Evolutionary conservation across 2,888 invertebrate genomes (phyloP).

Genomic region (Tetragonula carbonaria): DNA sequence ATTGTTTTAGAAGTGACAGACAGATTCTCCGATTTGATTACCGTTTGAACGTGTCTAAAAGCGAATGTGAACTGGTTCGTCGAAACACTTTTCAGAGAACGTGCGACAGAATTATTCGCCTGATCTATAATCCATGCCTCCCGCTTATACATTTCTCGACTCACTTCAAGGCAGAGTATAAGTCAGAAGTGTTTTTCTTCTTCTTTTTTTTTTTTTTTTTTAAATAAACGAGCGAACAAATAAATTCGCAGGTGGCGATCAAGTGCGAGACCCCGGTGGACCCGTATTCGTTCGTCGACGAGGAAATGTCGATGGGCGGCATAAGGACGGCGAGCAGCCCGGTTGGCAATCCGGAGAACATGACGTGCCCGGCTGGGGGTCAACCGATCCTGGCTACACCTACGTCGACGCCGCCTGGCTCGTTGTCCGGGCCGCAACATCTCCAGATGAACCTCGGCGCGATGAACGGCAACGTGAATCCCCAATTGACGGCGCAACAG

Average conservation of each 20-base stretch:
- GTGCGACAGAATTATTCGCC: no score
- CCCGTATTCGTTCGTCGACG: conserved; percentile 94
- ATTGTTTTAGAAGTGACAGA: no score
- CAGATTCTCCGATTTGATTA: no score
- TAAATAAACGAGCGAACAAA: not conserved
- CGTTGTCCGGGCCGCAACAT: conserved; percentile 77
- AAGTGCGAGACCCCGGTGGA: conserved; percentile 89
- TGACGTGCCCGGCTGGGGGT: conserved; percentile 78
- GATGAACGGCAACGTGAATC: conserved; percentile 81
- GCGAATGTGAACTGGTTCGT: no score
- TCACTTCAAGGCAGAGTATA: no score
- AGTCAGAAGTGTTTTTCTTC: no score
- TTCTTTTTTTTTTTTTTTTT: not conserved
- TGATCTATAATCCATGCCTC: no score
- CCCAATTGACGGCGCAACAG: conserved; percentile 78
- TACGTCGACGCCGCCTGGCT: conserved; percentile 78
- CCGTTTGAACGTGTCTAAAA: no score
- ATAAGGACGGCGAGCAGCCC: conserved; percentile 85
- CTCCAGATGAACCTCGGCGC: conserved; percentile 79
- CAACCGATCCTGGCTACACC: conserved; percentile 78
- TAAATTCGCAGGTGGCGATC: conserved; percentile 83
- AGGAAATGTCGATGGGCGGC: conserved; percentile 88
- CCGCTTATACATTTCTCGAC: no score
- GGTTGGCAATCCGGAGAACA: conserved; percentile 79
- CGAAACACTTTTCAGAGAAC: no score